Conservation (phyloP, 2,113 vertebrate species). For the Lathamus discolor region DNA sequence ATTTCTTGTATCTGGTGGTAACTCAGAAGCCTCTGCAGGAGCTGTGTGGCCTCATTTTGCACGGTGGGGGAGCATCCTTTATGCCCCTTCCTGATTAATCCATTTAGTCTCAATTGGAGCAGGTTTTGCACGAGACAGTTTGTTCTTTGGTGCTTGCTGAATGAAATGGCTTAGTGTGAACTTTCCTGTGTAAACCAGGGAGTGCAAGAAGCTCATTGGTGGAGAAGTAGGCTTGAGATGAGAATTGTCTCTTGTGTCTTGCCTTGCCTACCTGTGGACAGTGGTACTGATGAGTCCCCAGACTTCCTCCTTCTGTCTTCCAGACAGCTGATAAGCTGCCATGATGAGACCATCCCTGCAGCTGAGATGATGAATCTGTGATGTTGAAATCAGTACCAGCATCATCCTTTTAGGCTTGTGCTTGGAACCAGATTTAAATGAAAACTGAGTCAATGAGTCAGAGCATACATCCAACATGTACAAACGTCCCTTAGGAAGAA, state of each 20-base stretch:
- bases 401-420: not conserved
- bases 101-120: not conserved
- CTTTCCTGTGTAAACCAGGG: accelerated
- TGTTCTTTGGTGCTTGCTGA: not conserved
- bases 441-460: slow-evolving; percentile 55
- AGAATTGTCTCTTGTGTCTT: not conserved
- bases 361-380: not conserved
- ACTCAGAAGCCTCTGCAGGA: not conserved
- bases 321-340: not conserved
- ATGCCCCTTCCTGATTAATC: not conserved
- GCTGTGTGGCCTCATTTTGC: not conserved
- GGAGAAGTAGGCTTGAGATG: not conserved
- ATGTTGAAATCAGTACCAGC: slow-evolving; percentile 14
- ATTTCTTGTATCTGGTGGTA: not conserved
- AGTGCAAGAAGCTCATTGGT: not conserved
- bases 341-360: not conserved
- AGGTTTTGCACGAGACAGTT: not conserved
- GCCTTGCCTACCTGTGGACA: not conserved
- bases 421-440: not conserved
- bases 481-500: not conserved
- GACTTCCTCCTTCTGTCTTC: not conserved
- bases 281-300: not conserved
- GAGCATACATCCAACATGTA: not conserved
- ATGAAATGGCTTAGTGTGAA: not conserved
- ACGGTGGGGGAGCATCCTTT: not conserved